These are phyloP conservation scores for Dermolepida albohirtum DNA, from an alignment of 2,888 invertebrate genomes.

Conservation along the genomic window DNA sequence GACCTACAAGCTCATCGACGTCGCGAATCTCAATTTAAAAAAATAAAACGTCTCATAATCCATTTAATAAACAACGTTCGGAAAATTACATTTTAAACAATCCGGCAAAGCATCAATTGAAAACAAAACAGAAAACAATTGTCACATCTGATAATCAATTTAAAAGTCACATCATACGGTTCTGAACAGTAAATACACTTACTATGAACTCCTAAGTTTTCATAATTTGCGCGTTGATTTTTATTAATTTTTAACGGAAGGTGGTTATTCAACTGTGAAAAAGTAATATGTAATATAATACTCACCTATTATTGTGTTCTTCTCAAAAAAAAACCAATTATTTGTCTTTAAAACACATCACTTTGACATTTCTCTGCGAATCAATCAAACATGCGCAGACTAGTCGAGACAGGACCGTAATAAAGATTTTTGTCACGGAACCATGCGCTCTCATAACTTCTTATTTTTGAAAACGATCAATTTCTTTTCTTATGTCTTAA, in stretches of 20 bases:
- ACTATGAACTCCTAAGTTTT: background rate
- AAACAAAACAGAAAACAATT: constrained; percentile 7
- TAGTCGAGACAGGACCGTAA: constrained; percentile 23
- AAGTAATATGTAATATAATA: constrained; percentile 17
- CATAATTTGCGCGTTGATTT: background rate
- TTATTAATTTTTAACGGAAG: background rate
- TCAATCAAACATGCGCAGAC: constrained; percentile 38
- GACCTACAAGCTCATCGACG: constrained; percentile 46
- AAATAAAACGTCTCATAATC: background rate
- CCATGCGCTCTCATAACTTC: too few relatives aligned
- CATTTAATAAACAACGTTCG: background rate
- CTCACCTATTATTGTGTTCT: constrained; percentile 26
- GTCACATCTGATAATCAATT: background rate
- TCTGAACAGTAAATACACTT: constrained; percentile 20
- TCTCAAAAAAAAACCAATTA: constrained; percentile 25
- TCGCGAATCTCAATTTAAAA: constrained; percentile 26
- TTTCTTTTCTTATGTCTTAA: too few relatives aligned
- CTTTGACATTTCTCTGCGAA: constrained; percentile 39
- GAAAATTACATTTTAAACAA: background rate
- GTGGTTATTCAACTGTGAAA: background rate
- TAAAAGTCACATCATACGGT: constrained; percentile 35
- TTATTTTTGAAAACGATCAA: too few relatives aligned
- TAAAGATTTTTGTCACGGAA: background rate
- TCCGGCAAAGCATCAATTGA: background rate
- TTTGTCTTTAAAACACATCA: constrained; percentile 36